Base-by-base conservation (phyloP, 2,888 invertebrate genomes). In the Octodonta nipae region DNA sequence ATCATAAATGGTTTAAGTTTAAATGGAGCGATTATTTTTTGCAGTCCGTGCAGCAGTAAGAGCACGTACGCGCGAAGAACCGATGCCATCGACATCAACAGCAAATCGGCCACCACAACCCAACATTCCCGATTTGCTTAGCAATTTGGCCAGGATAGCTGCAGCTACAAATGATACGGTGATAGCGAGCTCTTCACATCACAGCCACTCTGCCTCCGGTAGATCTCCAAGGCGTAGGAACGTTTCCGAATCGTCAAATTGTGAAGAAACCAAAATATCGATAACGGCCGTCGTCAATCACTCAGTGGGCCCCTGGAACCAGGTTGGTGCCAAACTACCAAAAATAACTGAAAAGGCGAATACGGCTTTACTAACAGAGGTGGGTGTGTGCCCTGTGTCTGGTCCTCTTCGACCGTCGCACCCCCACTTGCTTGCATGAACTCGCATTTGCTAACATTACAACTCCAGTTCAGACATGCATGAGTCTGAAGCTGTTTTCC, bases 271-370 rank as follows among this genome's bases (percentile, higher is more conserved):
- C 5, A 54, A 53, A 42, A 45, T 45, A 35, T 44, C 48, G 22
- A 45, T 42, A 31, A 46, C 48, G 15, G 39, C 47, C 29, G 42
- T 41, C 15, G 46, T 46, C 13, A 45, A 46, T 31, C 42, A 45
- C 16, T 40, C 35, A n/a, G n/a, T n/a, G n/a, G n/a, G n/a, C n/a
- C 46, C 54, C 38, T 54, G 54, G 54, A 51, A 49, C 41, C 50
- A 56, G 48, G 55, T 56, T 45, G 51, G 56, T 46, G 42, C 44
- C 37, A 42, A 41, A 25, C 42, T 46, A 24, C 41, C 48, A 40
- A 49, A 52, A 40, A 48, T 50, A 36, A 44, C 46, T 40, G 49
- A 47, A 34, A 49, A 50, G 34, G 45, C 46, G 36, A 34, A 44
- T 32, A 35, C 41, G 17, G 33, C 42, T 38, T 40, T 38, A 35